Evolutionary conservation across 2,113 vertebrate species (phyloP), one percentile per base, ranked within the genome.

Genomic region (Felis catus): DNA sequence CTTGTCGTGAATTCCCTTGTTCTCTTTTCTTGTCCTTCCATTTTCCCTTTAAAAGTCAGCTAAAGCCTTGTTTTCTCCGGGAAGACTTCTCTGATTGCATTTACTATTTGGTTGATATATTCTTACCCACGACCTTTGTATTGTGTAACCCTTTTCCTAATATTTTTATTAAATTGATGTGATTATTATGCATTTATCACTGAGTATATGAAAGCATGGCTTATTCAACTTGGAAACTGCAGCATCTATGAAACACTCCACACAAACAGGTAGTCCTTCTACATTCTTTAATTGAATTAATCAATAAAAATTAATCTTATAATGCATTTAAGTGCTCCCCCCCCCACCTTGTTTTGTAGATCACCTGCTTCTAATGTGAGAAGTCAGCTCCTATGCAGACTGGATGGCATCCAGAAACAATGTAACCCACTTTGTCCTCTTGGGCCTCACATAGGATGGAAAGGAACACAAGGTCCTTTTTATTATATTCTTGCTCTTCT

Each of bases 361-460:
- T 14, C 48, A 87, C n/a, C 14, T 73, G 4, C 3, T 81, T 92
- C 1, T 53, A 45, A 76, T 14, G 33, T 48, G 6, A 61, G 70
- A 84, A 79, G 16, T 63, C 5, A 93, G 58, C 11, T 51, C 1
- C 13, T 29, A 18, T 14, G 27, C 51, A 36, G 13, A 23, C 41
- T 23, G n/a, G 19, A 97, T 96, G 93, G 81, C 63, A 31, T 25
- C 79, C 10, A 73, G 15, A 4, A 92, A 70, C 9, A 98, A 96
- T 90, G 95, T 97, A 66, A 97, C 95, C 55, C 87, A 98, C 61
- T 98, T 98, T 89, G 31, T 98, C n/a, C 65, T 98, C 27, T 66
- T 97, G 73, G 97, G 97, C 21, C 96, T 98, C 27, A 95, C 89
- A 2, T 93, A 95, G 65, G 96, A 97, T 55, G 61, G 36, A 33